These are phyloP conservation scores for Aphis gossypii DNA, from an alignment of 1,140 invertebrate species.

Conservation along the genomic window DNA sequence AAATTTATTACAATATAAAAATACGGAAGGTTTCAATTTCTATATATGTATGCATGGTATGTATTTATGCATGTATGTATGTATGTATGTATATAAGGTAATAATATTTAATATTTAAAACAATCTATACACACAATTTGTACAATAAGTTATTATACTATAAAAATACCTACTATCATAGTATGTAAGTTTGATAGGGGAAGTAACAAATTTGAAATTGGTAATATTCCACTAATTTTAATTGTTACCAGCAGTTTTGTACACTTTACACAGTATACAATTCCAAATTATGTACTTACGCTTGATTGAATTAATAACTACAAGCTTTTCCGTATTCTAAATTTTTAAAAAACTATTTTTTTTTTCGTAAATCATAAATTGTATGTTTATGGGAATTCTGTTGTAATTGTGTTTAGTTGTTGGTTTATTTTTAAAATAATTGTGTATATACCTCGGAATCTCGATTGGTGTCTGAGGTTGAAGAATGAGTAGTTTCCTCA, in stretches of 20 bases:
- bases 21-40: too few species aligned
- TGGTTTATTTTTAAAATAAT: neutral
- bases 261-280: neutral
- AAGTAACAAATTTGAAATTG: neutral
- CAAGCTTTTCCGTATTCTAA: neutral
- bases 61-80: too few species aligned
- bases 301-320: neutral
- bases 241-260: neutral
- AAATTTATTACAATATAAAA: neutral
- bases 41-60: too few species aligned
- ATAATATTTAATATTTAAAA: too few species aligned
- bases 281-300: neutral
- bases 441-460: conserved; percentile 34
- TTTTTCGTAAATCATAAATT: neutral
- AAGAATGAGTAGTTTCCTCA: conserved; percentile 29
- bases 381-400: neutral
- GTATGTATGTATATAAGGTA: neutral
- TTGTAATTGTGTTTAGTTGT: neutral
- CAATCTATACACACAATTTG: neutral
- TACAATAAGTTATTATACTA: neutral
- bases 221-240: neutral
- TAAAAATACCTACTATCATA: neutral
- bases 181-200: neutral
- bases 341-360: neutral
- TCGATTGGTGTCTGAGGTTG: conserved; percentile 26